These are phyloP conservation scores for Anthopleura xanthogrammica DNA, from an alignment of 92 coral and sea anemone species.

Conservation along the genomic window DNA sequence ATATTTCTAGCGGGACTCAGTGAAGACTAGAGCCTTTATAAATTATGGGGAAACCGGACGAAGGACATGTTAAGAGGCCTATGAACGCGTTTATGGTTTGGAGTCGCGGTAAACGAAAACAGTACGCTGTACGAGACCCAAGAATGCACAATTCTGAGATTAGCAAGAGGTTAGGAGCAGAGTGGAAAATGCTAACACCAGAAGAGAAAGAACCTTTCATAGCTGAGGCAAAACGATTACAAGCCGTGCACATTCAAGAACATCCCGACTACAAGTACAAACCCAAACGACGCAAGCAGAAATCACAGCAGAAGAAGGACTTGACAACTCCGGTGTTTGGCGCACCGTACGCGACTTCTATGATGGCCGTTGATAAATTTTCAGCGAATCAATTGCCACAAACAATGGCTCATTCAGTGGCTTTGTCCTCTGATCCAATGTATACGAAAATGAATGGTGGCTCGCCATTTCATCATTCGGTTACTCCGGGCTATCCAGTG, in stretches of 20 bases:
- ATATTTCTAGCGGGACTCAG: neutral
- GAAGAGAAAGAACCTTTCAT: constrained; percentile 99
- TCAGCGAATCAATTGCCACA: constrained; percentile 95
- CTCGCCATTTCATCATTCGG: constrained; percentile 91
- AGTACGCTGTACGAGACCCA: constrained; percentile 93
- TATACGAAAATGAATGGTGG: constrained; percentile 96
- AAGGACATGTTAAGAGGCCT: constrained; percentile 98
- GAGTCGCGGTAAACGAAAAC: constrained; percentile 99
- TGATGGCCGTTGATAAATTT: constrained; percentile 98
- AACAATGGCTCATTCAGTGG: constrained; percentile 96
- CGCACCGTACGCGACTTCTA: constrained; percentile 85
- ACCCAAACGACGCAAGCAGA: constrained; percentile 96
- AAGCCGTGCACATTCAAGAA: constrained; percentile 97
- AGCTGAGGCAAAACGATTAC: constrained; percentile 98
- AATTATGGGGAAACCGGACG: constrained; percentile 94
- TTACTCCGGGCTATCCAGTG: constrained; percentile 88
- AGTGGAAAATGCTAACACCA: constrained; percentile 95
- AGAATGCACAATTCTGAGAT: constrained; percentile 99
- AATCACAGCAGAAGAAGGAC: constrained; percentile 94
- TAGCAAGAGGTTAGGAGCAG: constrained; percentile 95
- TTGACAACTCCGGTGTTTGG: constrained; percentile 82
- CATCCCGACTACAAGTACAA: constrained; percentile 99
- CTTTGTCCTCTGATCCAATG: constrained; percentile 96
- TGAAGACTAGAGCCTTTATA: neutral
- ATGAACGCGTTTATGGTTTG: constrained; percentile 99